These are phyloP conservation scores for Silurus meridionalis DNA, from an alignment of 2,113 vertebrate species.

Conservation along the genomic window DNA sequence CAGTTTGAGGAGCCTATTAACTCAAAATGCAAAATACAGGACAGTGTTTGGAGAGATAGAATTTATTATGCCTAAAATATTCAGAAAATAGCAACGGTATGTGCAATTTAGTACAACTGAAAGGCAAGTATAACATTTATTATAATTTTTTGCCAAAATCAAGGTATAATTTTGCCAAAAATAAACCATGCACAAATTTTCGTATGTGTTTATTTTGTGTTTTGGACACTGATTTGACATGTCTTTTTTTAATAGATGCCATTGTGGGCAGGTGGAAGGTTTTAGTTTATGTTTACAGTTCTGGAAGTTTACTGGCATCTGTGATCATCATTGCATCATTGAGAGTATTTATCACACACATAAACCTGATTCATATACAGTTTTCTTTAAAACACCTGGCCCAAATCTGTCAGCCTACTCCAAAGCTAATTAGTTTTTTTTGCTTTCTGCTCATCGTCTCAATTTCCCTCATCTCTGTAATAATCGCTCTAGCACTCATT, in stretches of 20 bases:
- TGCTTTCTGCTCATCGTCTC: neutral
- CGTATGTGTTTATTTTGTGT: neutral
- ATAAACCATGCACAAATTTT: neutral
- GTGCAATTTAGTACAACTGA: neutral
- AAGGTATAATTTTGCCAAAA: neutral
- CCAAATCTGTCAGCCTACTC: neutral
- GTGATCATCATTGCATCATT: neutral
- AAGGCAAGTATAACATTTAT: neutral
- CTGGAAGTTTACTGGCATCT: neutral
- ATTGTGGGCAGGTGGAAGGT: neutral
- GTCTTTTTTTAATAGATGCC: neutral
- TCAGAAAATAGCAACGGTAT: neutral
- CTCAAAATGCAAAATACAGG: neutral
- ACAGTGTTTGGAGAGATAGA: neutral
- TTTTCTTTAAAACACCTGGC: neutral
- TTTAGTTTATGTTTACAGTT: neutral
- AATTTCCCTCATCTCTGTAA: neutral
- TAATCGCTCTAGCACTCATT: neutral
- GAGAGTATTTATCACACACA: conserved; percentile 1
- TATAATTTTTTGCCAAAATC: too few species aligned
- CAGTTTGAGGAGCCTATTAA: neutral
- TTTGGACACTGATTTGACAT: neutral
- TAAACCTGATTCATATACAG: neutral
- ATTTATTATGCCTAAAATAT: neutral
- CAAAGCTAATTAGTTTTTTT: neutral